phyloP scores from a whole-genome alignment of 2,113 vertebrate genomes.

The Sceloporus undulatus region DNA sequence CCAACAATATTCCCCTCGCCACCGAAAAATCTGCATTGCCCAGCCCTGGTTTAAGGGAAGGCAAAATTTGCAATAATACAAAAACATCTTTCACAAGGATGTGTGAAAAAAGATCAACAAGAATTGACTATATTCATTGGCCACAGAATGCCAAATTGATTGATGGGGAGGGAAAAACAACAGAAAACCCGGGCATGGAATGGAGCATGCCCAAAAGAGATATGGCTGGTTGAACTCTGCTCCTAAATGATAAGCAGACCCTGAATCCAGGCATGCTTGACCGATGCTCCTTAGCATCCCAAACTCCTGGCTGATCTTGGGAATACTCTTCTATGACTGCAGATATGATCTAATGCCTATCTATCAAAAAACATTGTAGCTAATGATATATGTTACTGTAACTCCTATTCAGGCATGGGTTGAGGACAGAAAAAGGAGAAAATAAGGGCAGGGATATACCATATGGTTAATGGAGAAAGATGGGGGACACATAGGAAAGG shows the following conservation, averaged over 20 bases:
- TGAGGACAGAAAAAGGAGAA: neutral
- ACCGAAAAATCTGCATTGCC: no score
- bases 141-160: neutral
- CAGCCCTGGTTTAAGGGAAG: neutral
- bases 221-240: neutral
- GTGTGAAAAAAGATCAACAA: neutral
- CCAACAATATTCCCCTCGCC: no score
- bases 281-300: neutral
- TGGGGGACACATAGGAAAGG: neutral
- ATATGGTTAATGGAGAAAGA: neutral
- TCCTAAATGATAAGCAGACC: no score
- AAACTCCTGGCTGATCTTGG: neutral
- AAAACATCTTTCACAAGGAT: neutral
- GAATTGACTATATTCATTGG: neutral
- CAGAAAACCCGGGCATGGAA: neutral
- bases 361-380: neutral
- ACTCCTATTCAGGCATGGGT: neutral
- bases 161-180: no score
- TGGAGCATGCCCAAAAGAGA: neutral
- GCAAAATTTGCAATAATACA: neutral
- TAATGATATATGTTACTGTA: neutral
- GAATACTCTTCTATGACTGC: neutral
- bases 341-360: neutral
- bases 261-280: neutral
- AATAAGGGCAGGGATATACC: neutral